These are phyloP conservation scores for Esox masquinongy DNA, from an alignment of 2,797 vertebrate genomes.

Conservation along the genomic window DNA sequence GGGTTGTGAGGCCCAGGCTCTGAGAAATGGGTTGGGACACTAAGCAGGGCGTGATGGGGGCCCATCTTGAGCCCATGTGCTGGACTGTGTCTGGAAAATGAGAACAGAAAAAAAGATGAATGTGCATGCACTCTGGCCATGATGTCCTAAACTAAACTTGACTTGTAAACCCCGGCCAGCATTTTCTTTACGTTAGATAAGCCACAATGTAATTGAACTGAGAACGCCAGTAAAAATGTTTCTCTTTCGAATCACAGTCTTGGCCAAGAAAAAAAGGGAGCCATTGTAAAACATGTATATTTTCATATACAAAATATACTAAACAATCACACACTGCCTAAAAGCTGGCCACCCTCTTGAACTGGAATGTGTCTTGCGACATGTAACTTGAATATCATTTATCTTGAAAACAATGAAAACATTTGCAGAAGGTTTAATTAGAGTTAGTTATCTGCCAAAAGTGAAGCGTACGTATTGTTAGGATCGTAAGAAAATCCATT, in stretches of 20 bases:
- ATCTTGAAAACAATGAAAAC: constrained; percentile 20
- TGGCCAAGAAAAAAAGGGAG: constrained; percentile 1
- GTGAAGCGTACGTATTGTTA: too few relatives aligned
- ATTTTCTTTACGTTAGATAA: neutral
- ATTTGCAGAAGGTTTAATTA: neutral
- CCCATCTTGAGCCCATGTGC: constrained; percentile 38
- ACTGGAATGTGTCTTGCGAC: constrained; percentile 31
- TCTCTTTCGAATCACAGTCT: constrained; percentile 11
- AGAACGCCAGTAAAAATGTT: neutral
- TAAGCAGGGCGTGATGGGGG: neutral
- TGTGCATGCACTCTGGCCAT: neutral
- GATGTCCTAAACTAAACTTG: neutral
- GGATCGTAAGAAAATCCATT: too few relatives aligned
- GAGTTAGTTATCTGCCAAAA: too few relatives aligned
- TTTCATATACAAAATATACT: constrained; percentile 31
- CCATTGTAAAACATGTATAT: constrained; percentile 16
- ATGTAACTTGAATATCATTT: constrained; percentile 23
- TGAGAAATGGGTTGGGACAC: neutral
- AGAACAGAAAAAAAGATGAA: neutral
- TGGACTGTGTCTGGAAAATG: neutral
- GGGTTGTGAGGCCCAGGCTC: neutral
- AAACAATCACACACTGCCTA: neutral
- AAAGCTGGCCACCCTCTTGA: neutral
- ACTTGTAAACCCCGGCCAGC: neutral
- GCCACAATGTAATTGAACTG: neutral